These are phyloP conservation scores for Carterocephalus palaemon DNA, from an alignment of 2,888 invertebrate species.

Conservation along the genomic window DNA sequence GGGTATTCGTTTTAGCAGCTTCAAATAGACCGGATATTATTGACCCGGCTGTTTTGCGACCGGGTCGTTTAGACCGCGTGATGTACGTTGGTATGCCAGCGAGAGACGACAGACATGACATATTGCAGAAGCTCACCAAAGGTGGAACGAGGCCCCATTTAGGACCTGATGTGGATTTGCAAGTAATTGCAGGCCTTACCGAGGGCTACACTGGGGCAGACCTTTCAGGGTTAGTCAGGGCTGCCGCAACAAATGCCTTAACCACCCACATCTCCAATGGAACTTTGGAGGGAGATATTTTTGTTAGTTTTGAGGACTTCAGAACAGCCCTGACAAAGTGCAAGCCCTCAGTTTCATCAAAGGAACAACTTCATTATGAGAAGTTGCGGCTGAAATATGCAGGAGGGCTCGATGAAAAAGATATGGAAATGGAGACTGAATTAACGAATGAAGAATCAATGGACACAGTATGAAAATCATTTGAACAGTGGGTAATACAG, in stretches of 20 bases:
- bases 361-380: conserved; percentile 88
- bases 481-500: conserved; percentile 42
- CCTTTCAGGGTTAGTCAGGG: conserved; percentile 91
- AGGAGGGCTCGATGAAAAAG: conserved; percentile 69
- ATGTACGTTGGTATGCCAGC: conserved; percentile 94
- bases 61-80: conserved; percentile 93
- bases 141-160: conserved; percentile 89
- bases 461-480: conserved; percentile 68
- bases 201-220: conserved; percentile 96
- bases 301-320: conserved; percentile 85
- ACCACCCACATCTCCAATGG: conserved; percentile 84
- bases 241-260: conserved; percentile 90
- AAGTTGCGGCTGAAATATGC: conserved; percentile 84
- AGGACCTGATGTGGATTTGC: conserved; percentile 86
- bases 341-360: conserved; percentile 90
- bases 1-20: conserved; percentile 97
- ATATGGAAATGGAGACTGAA: conserved; percentile 80
- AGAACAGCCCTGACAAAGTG: conserved; percentile 86
- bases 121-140: conserved; percentile 93
- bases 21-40: conserved; percentile 98
- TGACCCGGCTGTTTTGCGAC: conserved; percentile 94
- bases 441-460: conserved; percentile 68
- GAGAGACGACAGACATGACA: conserved; percentile 88
- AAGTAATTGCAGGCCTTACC: conserved; percentile 82
- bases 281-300: conserved; percentile 74